Evolutionary conservation across 2,888 invertebrate species (phyloP).

Genomic region (Blastobasis lacticolella): DNA sequence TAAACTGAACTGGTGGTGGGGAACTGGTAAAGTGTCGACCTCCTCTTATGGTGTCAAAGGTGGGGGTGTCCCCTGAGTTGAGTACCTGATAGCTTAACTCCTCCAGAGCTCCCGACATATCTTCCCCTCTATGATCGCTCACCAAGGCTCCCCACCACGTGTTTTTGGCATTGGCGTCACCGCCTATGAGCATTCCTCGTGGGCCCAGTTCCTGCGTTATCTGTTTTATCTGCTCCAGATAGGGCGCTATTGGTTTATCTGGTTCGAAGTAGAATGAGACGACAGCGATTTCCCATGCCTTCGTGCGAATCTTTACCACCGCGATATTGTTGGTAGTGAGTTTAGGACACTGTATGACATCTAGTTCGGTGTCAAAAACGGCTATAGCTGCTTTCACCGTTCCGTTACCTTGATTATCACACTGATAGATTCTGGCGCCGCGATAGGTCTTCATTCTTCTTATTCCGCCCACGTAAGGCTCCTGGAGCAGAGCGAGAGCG

Average conservation of each 20-base stretch:
- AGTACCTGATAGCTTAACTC: conserved; percentile 16
- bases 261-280: conserved; percentile 16
- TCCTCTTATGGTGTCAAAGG: conserved; percentile 18
- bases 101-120: conserved; percentile 3
- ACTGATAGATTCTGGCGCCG: conserved; percentile 6
- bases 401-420: background rate
- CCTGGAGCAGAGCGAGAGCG: too few relatives aligned
- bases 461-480: background rate
- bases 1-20: too few relatives aligned
- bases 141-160: conserved; percentile 13
- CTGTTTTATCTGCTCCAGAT: conserved; percentile 6
- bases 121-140: conserved; percentile 12
- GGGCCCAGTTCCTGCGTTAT: background rate
- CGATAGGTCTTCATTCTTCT: background rate
- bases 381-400: conserved; percentile 11
- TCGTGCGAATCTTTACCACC: conserved; percentile 7
- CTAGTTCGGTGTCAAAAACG: conserved; percentile 3
- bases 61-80: conserved; percentile 18
- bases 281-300: conserved; percentile 7
- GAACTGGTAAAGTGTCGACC: conserved; percentile 9
- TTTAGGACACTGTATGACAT: conserved; percentile 3
- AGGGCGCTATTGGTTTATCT: conserved; percentile 4
- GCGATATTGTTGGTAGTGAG: conserved; percentile 14
- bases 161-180: conserved; percentile 15
- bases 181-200: conserved; percentile 6